Evolutionary conservation across 2,888 invertebrate species (phyloP).

Genomic region (Serripes groenlandicus): DNA sequence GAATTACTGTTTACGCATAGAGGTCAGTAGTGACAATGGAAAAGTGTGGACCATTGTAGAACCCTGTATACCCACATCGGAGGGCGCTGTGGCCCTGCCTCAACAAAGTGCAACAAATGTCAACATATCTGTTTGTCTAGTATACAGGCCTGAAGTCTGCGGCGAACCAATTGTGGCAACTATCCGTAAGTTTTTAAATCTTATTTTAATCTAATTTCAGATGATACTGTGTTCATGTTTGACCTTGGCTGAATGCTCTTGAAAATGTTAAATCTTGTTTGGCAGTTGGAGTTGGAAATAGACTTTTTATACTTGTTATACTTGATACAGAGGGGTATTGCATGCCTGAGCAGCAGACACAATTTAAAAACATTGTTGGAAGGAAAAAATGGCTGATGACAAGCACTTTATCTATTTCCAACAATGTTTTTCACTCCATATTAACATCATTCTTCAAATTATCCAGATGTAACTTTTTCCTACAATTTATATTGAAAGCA

Average conservation of each 20-base stretch:
- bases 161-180: conserved; percentile 71
- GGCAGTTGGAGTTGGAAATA: no score
- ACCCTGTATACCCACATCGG: conserved; percentile 67
- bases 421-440: neutral
- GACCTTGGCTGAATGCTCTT: no score
- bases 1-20: conserved; percentile 78
- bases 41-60: conserved; percentile 70
- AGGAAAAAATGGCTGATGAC: neutral
- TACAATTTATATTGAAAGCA: no score
- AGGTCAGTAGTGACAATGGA: conserved; percentile 68
- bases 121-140: conserved; percentile 80
- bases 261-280: no score
- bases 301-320: no score
- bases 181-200: conserved; percentile 73
- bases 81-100: conserved; percentile 50
- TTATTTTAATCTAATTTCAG: no score
- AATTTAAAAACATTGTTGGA: neutral
- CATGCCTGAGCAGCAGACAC: no score
- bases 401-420: neutral
- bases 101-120: conserved; percentile 70
- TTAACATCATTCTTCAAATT: no score
- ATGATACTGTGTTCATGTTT: no score
- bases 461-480: no score
- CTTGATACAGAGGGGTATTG: no score
- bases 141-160: conserved; percentile 79